Evolutionary conservation across 2,113 vertebrate species (phyloP).

Genomic region (Callionymus lyra): DNA sequence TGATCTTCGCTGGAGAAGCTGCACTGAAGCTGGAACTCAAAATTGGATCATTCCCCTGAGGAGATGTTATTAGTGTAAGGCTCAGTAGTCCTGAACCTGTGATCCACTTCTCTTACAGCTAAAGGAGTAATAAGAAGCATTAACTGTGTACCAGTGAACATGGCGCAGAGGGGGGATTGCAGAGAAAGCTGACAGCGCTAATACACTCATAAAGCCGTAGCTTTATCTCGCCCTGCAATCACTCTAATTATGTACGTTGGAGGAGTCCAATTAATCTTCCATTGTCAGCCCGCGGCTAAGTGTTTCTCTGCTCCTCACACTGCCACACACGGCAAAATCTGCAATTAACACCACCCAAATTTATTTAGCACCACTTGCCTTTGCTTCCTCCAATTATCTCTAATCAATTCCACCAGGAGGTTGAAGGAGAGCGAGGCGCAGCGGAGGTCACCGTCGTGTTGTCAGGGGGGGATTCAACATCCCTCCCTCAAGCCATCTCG

Average conservation of each 20-base stretch:
- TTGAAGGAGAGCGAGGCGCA: constrained; percentile 28
- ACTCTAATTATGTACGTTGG: constrained; percentile 82
- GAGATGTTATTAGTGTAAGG: constrained; percentile 36
- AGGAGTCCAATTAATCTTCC: constrained; percentile 82
- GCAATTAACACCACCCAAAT: constrained; percentile 80
- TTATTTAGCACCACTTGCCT: constrained; percentile 78
- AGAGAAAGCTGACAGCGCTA: constrained; percentile 43
- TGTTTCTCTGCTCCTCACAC: constrained; percentile 70
- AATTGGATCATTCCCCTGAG: constrained; percentile 32
- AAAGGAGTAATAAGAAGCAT: constrained; percentile 35
- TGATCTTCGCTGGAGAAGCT: constrained; percentile 9
- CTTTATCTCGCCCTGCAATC: constrained; percentile 78
- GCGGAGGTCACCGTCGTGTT: constrained; percentile 55
- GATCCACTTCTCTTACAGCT: constrained; percentile 41
- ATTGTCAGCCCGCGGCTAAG: constrained; percentile 78
- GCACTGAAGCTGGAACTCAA: constrained; percentile 22
- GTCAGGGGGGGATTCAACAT: constrained; percentile 5
- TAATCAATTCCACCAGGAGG: constrained; percentile 73
- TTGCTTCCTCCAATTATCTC: constrained; percentile 75
- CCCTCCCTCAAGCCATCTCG: no score
- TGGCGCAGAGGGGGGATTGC: constrained; percentile 22
- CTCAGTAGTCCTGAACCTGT: constrained; percentile 35
- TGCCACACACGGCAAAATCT: constrained; percentile 67
- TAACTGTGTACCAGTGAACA: constrained; percentile 34
- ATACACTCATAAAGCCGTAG: constrained; percentile 71